Evolutionary conservation across 2,113 vertebrate species (phyloP), one percentile per base, ranked within the genome.

Genomic region (Variabilichromis moorii): DNA sequence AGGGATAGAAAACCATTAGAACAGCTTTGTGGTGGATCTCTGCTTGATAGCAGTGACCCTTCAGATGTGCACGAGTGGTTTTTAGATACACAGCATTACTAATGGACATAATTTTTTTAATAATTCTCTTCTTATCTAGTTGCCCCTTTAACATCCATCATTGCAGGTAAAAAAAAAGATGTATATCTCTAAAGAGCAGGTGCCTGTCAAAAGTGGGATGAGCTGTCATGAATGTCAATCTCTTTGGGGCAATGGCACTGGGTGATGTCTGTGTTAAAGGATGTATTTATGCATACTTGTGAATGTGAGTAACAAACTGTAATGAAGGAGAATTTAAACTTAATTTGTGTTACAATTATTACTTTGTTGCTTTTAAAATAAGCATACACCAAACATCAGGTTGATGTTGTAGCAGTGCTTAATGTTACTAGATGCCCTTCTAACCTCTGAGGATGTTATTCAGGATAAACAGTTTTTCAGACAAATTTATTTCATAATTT

Each of bases 101-200:
- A 83, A 53, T 68, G 26, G 7, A 45, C 26, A 9, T 26, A n/a
- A n/a, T 40, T 5, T 28, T 11, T 35, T 3, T 1, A 73, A 26
- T 54, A 28, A 54, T 82, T 82, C 19, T 81, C 21, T 85, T 81
- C 82, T 81, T 9, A 24, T 81, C 5, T 10, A 53, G 76, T 50
- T 26, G 14, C 40, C 80, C 50, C 79, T 57, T 71, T 54, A 55
- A n/a, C 59, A 80, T 40, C 47, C 9, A 19, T 45, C 37, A 13
- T 26, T 53, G n/a, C 5, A 63, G 16, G 17, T 26, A 37, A 63
- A 37, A 66, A 37, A 66, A 66, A 66, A 66, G 10, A 37, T 53
- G 7, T 33, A 54, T 28, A 16, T 84, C 57, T 83, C 35, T 84
- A 61, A 59, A 84, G 73, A 42, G 6, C 9, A 83, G 40, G 31